phyloP scores from a whole-genome alignment of 1,140 invertebrate species.

The Drosophila fuyamai region DNA sequence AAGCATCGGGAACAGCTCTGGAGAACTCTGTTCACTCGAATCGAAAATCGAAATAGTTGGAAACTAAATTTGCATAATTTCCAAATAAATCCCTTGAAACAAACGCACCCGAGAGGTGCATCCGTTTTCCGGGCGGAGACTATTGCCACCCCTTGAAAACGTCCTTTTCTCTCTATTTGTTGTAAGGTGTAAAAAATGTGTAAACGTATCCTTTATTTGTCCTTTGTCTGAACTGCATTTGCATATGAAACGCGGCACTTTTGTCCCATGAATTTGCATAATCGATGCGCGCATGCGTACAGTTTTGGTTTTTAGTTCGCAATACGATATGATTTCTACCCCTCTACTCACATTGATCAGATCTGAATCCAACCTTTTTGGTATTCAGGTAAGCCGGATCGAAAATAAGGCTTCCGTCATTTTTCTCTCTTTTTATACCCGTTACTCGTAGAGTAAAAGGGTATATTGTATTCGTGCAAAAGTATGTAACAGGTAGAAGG shows the following conservation, averaged over 20 bases:
- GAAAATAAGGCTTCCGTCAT: not conserved
- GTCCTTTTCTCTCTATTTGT: constrained; percentile 36
- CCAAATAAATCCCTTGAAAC: constrained; percentile 57
- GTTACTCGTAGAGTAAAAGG: too few species aligned
- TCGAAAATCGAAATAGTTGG: constrained; percentile 62
- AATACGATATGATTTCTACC: constrained; percentile 29
- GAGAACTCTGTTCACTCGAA: constrained; percentile 18
- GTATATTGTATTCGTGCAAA: too few species aligned
- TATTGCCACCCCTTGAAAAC: constrained; percentile 47
- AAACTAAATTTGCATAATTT: constrained; percentile 79
- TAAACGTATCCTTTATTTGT: constrained; percentile 75
- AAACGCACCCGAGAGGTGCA: constrained; percentile 54
- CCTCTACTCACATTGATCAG: constrained; percentile 12
- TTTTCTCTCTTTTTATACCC: too few species aligned
- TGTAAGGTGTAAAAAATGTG: constrained; percentile 80
- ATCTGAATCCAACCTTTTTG: not conserved
- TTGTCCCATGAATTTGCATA: constrained; percentile 63
- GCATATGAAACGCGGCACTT: constrained; percentile 76
- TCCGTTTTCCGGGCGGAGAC: constrained; percentile 13
- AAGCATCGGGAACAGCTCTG: constrained; percentile 13
- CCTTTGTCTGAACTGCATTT: constrained; percentile 60
- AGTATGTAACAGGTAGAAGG: too few species aligned
- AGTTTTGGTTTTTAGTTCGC: constrained; percentile 41
- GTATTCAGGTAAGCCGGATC: not conserved
- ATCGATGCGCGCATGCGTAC: constrained; percentile 78